A percentile compares a stretch with the other conserved stretches of the same genome.
Evolutionary conservation across 2,888 invertebrate species (phyloP).

Genomic region (Pandemis corylana): DNA sequence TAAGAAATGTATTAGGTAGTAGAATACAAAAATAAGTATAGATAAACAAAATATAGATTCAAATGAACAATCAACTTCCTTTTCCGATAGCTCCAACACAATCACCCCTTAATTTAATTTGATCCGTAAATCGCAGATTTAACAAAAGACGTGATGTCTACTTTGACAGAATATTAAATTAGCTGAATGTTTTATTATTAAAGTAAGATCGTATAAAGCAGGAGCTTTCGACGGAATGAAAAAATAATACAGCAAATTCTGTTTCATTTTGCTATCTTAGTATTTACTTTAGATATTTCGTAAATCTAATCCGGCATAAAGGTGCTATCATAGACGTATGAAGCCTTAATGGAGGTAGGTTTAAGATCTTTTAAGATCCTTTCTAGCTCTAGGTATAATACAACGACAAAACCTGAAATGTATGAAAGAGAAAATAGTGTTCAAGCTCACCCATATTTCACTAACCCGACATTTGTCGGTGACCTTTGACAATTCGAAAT

Average conservation of each 20-base stretch:
- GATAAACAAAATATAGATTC: too few relatives aligned
- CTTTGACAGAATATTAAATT: constrained; percentile 29
- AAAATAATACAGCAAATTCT: constrained; percentile 34
- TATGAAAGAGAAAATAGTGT: neutral
- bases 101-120: neutral
- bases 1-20: too few relatives aligned
- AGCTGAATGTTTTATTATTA: constrained; percentile 43
- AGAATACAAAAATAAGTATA: too few relatives aligned
- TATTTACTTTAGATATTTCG: constrained; percentile 26
- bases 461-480: too few relatives aligned
- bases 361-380: too few relatives aligned
- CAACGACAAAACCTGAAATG: too few relatives aligned
- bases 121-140: neutral
- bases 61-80: too few relatives aligned
- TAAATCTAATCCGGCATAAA: constrained; percentile 1
- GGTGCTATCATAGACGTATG: constrained; percentile 8
- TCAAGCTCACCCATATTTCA: too few relatives aligned
- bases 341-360: neutral
- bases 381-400: too few relatives aligned
- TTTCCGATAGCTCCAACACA: too few relatives aligned
- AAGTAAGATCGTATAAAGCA: constrained; percentile 46
- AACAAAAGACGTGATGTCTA: constrained; percentile 1
- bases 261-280: constrained; percentile 29
- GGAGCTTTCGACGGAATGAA: constrained; percentile 48
- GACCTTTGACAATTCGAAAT: too few relatives aligned